Conservation (phyloP, 2,797 vertebrate genomes). For the Leptodactylus fallax region DNA sequence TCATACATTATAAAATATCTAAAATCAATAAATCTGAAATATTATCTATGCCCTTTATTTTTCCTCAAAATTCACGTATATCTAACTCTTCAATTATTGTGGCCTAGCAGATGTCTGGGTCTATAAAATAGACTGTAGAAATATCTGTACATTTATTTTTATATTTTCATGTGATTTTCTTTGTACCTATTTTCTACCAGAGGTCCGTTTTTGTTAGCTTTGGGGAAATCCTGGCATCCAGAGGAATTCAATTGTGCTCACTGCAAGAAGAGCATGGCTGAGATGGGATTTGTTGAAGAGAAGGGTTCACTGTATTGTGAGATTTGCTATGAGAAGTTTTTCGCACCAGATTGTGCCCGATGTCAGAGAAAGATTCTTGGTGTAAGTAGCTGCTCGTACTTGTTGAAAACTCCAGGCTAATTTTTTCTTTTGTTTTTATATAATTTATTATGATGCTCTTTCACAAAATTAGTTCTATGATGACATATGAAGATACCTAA, state of each 20-base stretch:
- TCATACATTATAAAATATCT: no score
- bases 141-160: not conserved
- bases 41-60: no score
- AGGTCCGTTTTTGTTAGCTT: conserved; percentile 94
- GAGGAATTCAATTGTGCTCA: conserved; percentile 95
- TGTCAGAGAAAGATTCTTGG: conserved; percentile 95
- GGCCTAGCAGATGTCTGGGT: no score
- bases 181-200: conserved; percentile 72
- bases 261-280: conserved; percentile 89
- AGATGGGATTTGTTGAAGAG: conserved; percentile 93
- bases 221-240: conserved; percentile 97
- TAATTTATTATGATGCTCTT: no score
- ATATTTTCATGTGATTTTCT: not conserved
- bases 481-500: not conserved
- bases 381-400: conserved; percentile 77
- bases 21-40: no score
- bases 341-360: conserved; percentile 88
- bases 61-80: no score
- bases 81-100: no score
- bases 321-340: conserved; percentile 93
- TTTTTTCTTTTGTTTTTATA: no score
- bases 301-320: conserved; percentile 89
- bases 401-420: not conserved
- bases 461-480: not conserved
- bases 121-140: no score